A percentile compares a stretch with the other conserved stretches of the same genome.
Evolutionary conservation across 1,140 invertebrate species (phyloP).

Genomic region (Drosophila nikananu): DNA sequence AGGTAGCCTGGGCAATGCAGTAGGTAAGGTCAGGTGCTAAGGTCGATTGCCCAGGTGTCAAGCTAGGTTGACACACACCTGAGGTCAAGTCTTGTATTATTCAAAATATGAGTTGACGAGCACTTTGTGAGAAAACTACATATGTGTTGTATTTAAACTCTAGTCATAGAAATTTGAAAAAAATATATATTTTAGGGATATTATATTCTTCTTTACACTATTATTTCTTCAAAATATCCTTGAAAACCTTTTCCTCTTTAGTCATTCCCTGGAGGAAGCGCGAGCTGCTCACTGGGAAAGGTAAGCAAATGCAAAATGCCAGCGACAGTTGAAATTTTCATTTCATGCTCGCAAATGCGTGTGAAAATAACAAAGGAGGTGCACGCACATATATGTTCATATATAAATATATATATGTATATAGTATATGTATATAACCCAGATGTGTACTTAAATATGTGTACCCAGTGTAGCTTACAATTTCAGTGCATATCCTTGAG

Average conservation of each 20-base stretch:
- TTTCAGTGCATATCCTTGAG: slow-evolving; percentile 55
- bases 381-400: slow-evolving; percentile 9
- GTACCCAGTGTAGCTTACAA: slow-evolving; percentile 45
- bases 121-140: neutral
- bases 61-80: neutral
- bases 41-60: slow-evolving; percentile 9
- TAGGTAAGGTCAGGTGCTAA: slow-evolving; percentile 10
- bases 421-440: neutral
- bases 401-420: neutral
- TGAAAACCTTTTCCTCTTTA: neutral
- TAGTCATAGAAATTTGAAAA: neutral
- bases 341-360: slow-evolving; percentile 52
- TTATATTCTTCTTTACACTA: too few species aligned
- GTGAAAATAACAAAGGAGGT: slow-evolving; percentile 47
- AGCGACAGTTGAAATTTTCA: slow-evolving; percentile 46
- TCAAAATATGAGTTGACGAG: slow-evolving; percentile 6
- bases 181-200: neutral
- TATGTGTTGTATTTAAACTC: neutral
- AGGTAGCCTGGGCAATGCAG: slow-evolving; percentile 14
- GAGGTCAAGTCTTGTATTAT: slow-evolving; percentile 22
- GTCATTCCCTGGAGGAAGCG: neutral
- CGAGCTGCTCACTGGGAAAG: slow-evolving; percentile 11
- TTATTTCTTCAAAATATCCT: neutral
- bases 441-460: slow-evolving; percentile 10
- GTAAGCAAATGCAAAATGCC: slow-evolving; percentile 43